Percentiles rank a stretch among this genome's conserved stretches.
These are phyloP conservation scores for Rotaria magnacalcarata DNA, from an alignment of 2,888 invertebrate genomes.

Conservation along the genomic window DNA sequence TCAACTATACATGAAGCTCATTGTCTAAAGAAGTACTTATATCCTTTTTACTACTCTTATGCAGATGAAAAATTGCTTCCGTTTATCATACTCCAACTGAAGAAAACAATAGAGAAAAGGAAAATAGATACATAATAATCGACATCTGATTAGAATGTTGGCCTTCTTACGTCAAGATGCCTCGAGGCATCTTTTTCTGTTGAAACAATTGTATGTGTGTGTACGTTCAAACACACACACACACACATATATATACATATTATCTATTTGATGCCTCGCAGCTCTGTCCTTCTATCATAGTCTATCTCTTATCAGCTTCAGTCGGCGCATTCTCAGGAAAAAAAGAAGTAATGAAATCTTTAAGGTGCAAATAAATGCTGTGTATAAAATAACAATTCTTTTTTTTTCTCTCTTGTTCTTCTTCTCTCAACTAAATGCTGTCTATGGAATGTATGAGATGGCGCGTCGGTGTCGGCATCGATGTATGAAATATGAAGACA, in stretches of 20 bases:
- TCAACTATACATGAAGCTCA: constrained; percentile 16
- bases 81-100: background rate
- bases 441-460: constrained; percentile 2
- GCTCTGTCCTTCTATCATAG: background rate
- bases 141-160: constrained; percentile 20
- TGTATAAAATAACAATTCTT: background rate
- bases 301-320: constrained; percentile 13
- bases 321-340: background rate
- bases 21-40: background rate
- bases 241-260: background rate
- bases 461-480: background rate
- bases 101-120: background rate
- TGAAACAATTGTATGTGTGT: constrained; percentile 16
- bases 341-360: background rate
- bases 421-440: background rate
- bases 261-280: constrained; percentile 16
- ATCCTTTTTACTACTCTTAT: background rate
- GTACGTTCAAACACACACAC: background rate
- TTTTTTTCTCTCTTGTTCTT: background rate
- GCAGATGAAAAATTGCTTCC: background rate
- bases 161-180: constrained; percentile 29
- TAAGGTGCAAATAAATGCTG: background rate
- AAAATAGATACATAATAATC: constrained; percentile 8
- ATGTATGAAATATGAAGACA: background rate
- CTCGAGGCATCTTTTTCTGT: background rate